Evolutionary conservation across 2,888 invertebrate genomes (phyloP).

Genomic region (Melitaea athalia): DNA sequence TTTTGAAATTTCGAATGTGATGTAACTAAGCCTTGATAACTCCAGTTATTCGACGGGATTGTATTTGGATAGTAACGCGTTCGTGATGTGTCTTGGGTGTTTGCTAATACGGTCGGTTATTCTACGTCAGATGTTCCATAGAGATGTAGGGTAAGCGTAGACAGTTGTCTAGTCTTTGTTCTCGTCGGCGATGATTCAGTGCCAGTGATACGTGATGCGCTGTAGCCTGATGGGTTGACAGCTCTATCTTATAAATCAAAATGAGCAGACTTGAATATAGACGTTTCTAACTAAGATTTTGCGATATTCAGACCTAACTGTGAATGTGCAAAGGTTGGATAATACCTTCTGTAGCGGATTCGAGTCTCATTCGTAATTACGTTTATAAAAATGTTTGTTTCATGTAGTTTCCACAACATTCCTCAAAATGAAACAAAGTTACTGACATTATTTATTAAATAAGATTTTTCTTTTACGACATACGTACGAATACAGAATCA

Average conservation of each 20-base stretch:
- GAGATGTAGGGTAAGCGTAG: slow-evolving; percentile 50
- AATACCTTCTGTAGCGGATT: too few species aligned
- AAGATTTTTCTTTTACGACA: too few species aligned
- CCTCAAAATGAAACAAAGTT: too few species aligned
- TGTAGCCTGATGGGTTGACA: slow-evolving; percentile 17
- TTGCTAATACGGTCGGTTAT: slow-evolving; percentile 22
- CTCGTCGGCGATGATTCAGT: slow-evolving; percentile 44
- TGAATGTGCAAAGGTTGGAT: too few species aligned
- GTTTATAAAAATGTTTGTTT: too few species aligned
- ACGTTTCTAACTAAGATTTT: background rate
- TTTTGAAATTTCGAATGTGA: slow-evolving; percentile 24
- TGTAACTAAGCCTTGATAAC: slow-evolving; percentile 64
- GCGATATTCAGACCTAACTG: too few species aligned
- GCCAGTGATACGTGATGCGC: slow-evolving; percentile 9
- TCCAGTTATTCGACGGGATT: slow-evolving; percentile 55
- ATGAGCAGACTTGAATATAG: background rate
- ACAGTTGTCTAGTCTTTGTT: slow-evolving; percentile 54
- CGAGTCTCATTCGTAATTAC: too few species aligned
- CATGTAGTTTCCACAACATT: too few species aligned
- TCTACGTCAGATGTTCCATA: slow-evolving; percentile 41
- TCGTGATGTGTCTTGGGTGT: slow-evolving; percentile 3
- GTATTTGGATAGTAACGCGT: slow-evolving; percentile 45
- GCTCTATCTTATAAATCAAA: slow-evolving; percentile 29
- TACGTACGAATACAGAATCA: too few species aligned
- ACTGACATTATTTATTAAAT: too few species aligned